Evolutionary conservation across 2,113 vertebrate species (phyloP), one percentile per base, ranked within the genome.

Genomic region (Ptilorrhoa leucosticta): DNA sequence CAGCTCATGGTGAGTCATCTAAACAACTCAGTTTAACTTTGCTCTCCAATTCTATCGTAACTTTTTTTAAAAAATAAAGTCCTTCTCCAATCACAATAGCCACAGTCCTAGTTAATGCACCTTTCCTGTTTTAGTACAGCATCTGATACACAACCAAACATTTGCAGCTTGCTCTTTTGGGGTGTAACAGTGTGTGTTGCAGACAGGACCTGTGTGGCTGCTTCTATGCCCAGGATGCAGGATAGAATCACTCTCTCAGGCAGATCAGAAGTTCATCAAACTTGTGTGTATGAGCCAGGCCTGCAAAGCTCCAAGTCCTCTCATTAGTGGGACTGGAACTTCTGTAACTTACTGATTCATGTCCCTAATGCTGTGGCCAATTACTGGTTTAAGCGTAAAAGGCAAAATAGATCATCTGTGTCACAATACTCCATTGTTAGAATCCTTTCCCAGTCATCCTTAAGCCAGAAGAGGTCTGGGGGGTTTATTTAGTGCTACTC

Each of bases 1-100:
- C 33, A 69, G 81, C 65, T 93, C 80, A 70, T 94, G 80, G 89
- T 96, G 94, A 96, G 71, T 97, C 93, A 96, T 79, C 78, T 63
- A 73, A 97, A 91, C 72, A 87, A 66, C 20, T 92, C 54, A 13
- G 22, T 83, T 69, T 50, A 47, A 81, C 70, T 89, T 65, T 71
- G 48, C 37, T 73, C 87, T 95, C 56, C 80, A 89, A 47, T 48
- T 83, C 66, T 58, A 58, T 75, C 17, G 23, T 57, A 70, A 23
- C 39, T 60, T 70, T 64, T 56, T 35, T 13, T 1, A 47, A 87
- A 81, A 68, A 85, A 48, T 30, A 7, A 45, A 83, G 11, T 31
- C 35, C 57, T 68, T 83, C 50, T 79, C 9, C 51, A 50, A 28
- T 80, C 47, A 47, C 3, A 2, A 68, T 10, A 89, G 53, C 60